Base-by-base conservation (phyloP, 2,113 vertebrate species). In the Trematocara nigrifrons region DNA sequence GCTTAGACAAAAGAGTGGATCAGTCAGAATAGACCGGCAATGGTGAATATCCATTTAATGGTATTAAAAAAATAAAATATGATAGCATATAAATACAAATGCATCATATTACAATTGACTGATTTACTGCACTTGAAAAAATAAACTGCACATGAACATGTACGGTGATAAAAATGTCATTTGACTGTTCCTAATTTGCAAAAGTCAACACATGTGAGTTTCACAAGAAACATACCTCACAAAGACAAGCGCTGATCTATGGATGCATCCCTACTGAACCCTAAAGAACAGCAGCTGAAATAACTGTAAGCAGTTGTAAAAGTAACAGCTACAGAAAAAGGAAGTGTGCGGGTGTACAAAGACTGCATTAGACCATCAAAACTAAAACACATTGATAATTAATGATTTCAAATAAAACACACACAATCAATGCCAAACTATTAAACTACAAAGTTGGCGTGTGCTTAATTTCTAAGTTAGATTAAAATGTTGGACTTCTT, bases 1-100 rank as follows among this genome's bases (percentile, higher is more conserved):
- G 13, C 69, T 71, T 74, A 29, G 40, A 74, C 0, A 47, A 74
- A 38, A 74, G 0, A 0, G 13, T 74, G 40, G 13, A 10, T 0
- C 8, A 47, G 2, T 1, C 0, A 1, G 13, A 10, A 3, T 29
- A 47, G 13, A 18, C 22, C 2, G 1, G 8, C 40, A 45, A 47
- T 47, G 10, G 9, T 45, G 10, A 64, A 53, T 33, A 86, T 53
- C 69, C 0, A 33, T 54, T 53, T 56, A 38, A 29, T 7, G 18
- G 26, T 6, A 29, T 10, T 0, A 1, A 40, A 20, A 6, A 57
- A 83, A 64, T 3, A 10, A 59, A 22, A 57, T 10, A 49, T 35
- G 49, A 66, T 2, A 6, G 22, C 20, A 71, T 16, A 45, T 45
- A 45, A 71, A 71, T 71, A 45, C 66, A 29, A 74, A 74, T 29